These are phyloP conservation scores for Cryptus armator DNA, from an alignment of 2,888 invertebrate genomes.

Conservation along the genomic window DNA sequence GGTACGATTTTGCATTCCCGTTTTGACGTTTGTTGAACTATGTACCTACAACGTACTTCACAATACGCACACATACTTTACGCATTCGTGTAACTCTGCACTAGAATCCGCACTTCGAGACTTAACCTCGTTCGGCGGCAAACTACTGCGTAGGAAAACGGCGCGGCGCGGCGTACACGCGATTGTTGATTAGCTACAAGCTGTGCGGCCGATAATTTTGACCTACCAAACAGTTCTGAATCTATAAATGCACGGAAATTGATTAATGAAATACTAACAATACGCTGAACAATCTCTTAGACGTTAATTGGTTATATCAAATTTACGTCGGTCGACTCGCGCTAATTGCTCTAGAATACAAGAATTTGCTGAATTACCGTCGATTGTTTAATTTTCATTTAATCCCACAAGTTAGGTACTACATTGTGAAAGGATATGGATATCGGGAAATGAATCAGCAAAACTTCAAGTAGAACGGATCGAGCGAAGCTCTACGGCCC, in stretches of 20 bases:
- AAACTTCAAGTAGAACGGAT: constrained; percentile 36
- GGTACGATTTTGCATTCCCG: neutral
- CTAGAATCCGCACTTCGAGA: constrained; percentile 8
- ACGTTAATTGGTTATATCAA: constrained; percentile 5
- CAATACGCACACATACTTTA: constrained; percentile 27
- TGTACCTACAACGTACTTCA: constrained; percentile 15
- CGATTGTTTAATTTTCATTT: constrained; percentile 25
- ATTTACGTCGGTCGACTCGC: neutral
- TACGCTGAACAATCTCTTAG: neutral
- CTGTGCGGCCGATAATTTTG: neutral
- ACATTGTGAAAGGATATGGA: constrained; percentile 11
- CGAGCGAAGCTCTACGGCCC: constrained; percentile 33
- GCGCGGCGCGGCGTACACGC: constrained; percentile 20
- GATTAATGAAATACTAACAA: neutral
- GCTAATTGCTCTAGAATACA: neutral
- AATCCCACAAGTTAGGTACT: constrained; percentile 6
- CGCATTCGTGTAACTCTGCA: constrained; percentile 22
- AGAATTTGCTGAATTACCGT: constrained; percentile 3
- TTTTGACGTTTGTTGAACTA: neutral
- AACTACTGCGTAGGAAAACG: constrained; percentile 14
- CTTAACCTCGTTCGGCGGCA: constrained; percentile 56
- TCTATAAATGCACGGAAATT: neutral
- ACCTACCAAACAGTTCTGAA: constrained; percentile 11
- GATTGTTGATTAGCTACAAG: neutral
- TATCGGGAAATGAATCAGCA: constrained; percentile 10